phyloP scores from a whole-genome alignment of 2,888 invertebrate species.

The Phalangium opilio region DNA sequence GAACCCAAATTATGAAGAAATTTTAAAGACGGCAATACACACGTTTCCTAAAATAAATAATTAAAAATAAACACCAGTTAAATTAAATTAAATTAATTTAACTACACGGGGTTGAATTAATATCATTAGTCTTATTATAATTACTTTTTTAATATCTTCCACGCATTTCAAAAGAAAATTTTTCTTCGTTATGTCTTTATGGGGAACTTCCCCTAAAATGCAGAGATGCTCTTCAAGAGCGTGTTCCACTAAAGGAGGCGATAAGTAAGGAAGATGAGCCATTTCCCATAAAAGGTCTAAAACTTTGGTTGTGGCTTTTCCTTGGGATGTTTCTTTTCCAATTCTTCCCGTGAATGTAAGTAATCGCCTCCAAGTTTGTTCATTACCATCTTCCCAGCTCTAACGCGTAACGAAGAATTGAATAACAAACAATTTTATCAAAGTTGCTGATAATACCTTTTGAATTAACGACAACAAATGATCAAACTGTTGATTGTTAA shows the following conservation, averaged over 20 bases:
- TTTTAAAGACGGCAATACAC: constrained; percentile 32
- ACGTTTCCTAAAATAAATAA: constrained; percentile 27
- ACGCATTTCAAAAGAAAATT: constrained; percentile 35
- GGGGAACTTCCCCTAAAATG: constrained; percentile 33
- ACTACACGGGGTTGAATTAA: neutral
- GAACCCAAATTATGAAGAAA: constrained; percentile 33
- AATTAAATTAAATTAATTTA: neutral
- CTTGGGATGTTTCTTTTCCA: constrained; percentile 33
- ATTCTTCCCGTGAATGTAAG: constrained; percentile 35
- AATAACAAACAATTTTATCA: neutral
- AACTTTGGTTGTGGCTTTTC: constrained; percentile 32
- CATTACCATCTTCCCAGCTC: constrained; percentile 34
- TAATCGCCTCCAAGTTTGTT: constrained; percentile 33
- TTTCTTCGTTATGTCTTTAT: constrained; percentile 33
- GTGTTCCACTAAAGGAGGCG: constrained; percentile 32
- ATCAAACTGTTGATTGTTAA: constrained; percentile 33
- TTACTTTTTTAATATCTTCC: constrained; percentile 35
- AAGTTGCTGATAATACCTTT: constrained; percentile 25
- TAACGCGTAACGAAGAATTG: constrained; percentile 18
- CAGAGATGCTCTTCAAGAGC: constrained; percentile 35
- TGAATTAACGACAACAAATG: constrained; percentile 34
- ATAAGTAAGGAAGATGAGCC: constrained; percentile 32
- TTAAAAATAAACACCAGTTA: neutral
- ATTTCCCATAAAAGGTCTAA: constrained; percentile 36
- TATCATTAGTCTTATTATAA: too few species aligned